Evolutionary conservation across 2,797 vertebrate species (phyloP).

Genomic region (Catamblyrhynchus diadema): DNA sequence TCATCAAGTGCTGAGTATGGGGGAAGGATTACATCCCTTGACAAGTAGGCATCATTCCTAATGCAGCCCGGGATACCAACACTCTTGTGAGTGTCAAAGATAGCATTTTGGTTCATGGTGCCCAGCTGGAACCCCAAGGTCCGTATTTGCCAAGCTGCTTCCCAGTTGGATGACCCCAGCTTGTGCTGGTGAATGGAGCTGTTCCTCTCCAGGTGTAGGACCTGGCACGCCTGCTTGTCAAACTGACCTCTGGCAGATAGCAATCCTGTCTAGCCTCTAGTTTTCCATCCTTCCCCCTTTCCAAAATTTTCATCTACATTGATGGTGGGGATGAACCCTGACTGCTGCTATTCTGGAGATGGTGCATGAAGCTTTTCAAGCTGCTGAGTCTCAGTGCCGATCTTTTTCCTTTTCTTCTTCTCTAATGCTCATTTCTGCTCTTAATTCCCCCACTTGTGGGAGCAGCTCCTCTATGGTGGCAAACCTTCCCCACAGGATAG

Average conservation of each 20-base stretch:
- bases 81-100: not conserved
- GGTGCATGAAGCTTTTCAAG: not conserved
- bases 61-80: not conserved
- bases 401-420: not conserved
- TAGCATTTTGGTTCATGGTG: not conserved
- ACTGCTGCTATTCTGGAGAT: not conserved
- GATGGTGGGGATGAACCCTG: rapidly evolving
- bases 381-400: not conserved
- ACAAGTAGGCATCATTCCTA: not conserved
- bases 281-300: not conserved
- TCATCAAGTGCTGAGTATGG: not conserved
- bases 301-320: not conserved
- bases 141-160: not conserved
- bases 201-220: not conserved
- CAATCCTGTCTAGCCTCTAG: not conserved
- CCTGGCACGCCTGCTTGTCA: not conserved
- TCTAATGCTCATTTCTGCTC: not conserved
- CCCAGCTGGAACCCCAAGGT: not conserved
- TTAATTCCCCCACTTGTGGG: rapidly evolving
- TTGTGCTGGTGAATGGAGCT: not conserved
- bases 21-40: not conserved
- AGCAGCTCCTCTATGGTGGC: not conserved
- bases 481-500: not conserved
- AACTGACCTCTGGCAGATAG: not conserved
- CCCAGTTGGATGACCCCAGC: not conserved